Percentiles rank a stretch among this genome's conserved stretches.
Conservation (phyloP, 1,140 invertebrate genomes). For the Tetraneura akinire region DNA sequence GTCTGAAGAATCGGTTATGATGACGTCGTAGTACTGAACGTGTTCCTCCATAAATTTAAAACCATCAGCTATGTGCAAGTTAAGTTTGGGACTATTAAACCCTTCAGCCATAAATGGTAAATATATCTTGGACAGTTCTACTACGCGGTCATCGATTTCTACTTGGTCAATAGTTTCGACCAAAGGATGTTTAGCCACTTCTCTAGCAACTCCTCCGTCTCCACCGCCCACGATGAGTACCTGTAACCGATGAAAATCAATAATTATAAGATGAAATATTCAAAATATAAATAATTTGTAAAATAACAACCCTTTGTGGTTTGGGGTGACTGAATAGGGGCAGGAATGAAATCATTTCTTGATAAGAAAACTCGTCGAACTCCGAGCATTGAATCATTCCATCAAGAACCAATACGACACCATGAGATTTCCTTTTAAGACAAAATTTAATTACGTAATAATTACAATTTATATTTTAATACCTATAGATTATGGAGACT, state of each 20-base stretch:
- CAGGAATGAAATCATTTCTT: constrained; percentile 97
- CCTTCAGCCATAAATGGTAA: constrained; percentile 88
- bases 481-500: background rate
- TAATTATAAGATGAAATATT: background rate
- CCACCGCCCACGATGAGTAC: constrained; percentile 96
- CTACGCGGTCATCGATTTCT: constrained; percentile 91
- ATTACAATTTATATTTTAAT: background rate
- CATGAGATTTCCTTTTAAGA: constrained; percentile 76
- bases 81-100: constrained; percentile 81
- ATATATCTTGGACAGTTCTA: constrained; percentile 88
- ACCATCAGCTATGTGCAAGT: constrained; percentile 86
- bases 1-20: constrained; percentile 98
- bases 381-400: constrained; percentile 97
- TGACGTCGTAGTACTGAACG: constrained; percentile 87
- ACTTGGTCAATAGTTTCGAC: constrained; percentile 88
- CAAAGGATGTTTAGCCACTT: constrained; percentile 88
- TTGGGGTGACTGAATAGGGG: constrained; percentile 88
- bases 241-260: constrained; percentile 58
- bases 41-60: constrained; percentile 92
- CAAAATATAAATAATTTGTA: background rate
- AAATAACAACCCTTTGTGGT: constrained; percentile 75
- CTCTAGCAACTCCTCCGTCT: constrained; percentile 93
- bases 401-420: constrained; percentile 87
- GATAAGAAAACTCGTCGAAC: constrained; percentile 95
- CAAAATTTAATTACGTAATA: background rate